Percentiles rank a stretch among this genome's conserved stretches.
Evolutionary conservation across 2,113 vertebrate genomes (phyloP).

Genomic region (Campylomormyrus tamandua): DNA sequence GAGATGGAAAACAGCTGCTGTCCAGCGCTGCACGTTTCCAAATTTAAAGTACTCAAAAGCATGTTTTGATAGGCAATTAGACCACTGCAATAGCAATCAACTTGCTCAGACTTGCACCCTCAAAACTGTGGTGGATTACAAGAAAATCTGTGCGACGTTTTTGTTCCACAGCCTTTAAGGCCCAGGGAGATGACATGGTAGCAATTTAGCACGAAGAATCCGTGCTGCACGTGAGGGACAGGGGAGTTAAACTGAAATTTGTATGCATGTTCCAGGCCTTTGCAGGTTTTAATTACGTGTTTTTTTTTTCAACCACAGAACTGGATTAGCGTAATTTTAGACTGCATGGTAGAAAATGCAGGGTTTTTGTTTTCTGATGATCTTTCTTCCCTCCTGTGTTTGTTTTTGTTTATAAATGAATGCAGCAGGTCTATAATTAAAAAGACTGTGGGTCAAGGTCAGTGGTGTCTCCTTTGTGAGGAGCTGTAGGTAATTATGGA

Average conservation of each 20-base stretch:
- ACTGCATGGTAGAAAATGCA: slow-evolving; percentile 46
- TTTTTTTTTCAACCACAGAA: slow-evolving; percentile 29
- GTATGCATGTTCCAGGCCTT: slow-evolving; percentile 37
- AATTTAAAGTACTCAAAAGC: slow-evolving; percentile 20
- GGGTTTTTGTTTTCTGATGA: slow-evolving; percentile 40
- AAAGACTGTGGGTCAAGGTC: slow-evolving; percentile 45
- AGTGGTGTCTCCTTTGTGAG: slow-evolving; percentile 37
- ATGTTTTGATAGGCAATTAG: slow-evolving; percentile 25
- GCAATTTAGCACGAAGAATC: slow-evolving; percentile 34
- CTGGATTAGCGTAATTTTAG: slow-evolving; percentile 48
- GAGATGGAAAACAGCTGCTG: slow-evolving; percentile 56
- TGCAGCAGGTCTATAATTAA: slow-evolving; percentile 51
- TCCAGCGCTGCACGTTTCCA: slow-evolving; percentile 33
- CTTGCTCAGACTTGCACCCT: slow-evolving; percentile 27
- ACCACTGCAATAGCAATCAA: slow-evolving; percentile 36
- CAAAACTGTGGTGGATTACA: slow-evolving; percentile 17
- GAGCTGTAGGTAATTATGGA: slow-evolving; percentile 31
- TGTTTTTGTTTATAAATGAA: slow-evolving; percentile 51
- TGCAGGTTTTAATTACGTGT: slow-evolving; percentile 45
- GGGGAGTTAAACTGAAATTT: slow-evolving; percentile 39
- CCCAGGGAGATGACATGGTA: slow-evolving; percentile 36
- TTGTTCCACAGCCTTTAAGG: slow-evolving; percentile 23
- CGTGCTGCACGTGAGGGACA: slow-evolving; percentile 41
- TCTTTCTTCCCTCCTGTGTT: slow-evolving; percentile 30
- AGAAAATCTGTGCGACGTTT: slow-evolving; percentile 26